A percentile compares a stretch with the other conserved stretches of the same genome.
Evolutionary conservation across 2,888 invertebrate genomes (phyloP).

Genomic region (Keiferia lycopersicella): DNA sequence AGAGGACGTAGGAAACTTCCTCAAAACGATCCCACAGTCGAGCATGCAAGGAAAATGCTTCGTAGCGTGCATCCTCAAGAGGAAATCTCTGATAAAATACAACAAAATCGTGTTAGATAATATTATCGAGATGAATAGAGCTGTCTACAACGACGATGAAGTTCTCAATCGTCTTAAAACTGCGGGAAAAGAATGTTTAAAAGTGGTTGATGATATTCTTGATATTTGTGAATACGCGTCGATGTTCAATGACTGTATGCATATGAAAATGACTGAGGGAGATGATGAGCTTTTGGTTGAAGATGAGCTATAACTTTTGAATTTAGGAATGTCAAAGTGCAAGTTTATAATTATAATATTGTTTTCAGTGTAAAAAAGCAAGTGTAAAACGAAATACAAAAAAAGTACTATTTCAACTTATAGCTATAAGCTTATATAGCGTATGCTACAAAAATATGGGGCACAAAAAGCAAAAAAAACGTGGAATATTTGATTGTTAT

Average conservation of each 20-base stretch:
- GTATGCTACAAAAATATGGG: no score
- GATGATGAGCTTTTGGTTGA: no score
- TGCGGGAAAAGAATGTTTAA: slow-evolving; percentile 59
- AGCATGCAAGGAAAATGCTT: slow-evolving; percentile 69
- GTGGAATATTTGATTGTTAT: no score
- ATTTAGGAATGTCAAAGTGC: no score
- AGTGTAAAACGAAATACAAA: no score
- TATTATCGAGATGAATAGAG: slow-evolving; percentile 61
- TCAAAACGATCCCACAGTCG: slow-evolving; percentile 65
- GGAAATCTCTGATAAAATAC: slow-evolving; percentile 62
- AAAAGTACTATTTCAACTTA: no score
- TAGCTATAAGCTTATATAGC: no score
- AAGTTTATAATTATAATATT: no score
- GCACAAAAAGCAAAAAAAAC: no score
- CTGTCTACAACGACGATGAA: slow-evolving; percentile 67
- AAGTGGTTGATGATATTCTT: slow-evolving; percentile 58
- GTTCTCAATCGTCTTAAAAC: slow-evolving; percentile 56
- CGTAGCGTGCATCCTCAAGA: slow-evolving; percentile 69
- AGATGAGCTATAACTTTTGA: no score
- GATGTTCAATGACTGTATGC: slow-evolving; percentile 75
- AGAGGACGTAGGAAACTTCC: slow-evolving; percentile 64
- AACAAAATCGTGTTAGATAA: slow-evolving; percentile 59
- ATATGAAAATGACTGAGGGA: slow-evolving; percentile 75
- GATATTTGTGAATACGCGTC: slow-evolving; percentile 73
- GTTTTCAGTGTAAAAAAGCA: no score